A percentile compares a stretch with the other conserved stretches of the same genome.
Evolutionary conservation across 2,797 vertebrate genomes (phyloP).

Genomic region (Gastrophryne carolinensis): DNA sequence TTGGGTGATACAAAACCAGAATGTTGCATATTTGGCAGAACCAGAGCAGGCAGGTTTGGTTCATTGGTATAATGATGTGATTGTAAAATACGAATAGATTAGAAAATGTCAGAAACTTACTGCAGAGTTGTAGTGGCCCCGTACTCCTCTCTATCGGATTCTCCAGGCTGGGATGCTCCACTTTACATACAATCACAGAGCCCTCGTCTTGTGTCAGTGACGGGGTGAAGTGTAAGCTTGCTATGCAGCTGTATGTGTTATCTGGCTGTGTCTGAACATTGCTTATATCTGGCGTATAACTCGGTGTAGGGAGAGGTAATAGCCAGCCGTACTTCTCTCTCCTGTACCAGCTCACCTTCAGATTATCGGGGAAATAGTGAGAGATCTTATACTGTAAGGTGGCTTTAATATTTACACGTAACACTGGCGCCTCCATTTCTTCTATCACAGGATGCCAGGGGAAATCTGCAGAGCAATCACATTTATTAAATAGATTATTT

Average conservation of each 20-base stretch:
- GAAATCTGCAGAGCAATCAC: conserved; percentile 13
- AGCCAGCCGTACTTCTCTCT: not conserved
- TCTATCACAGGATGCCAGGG: conserved; percentile 23
- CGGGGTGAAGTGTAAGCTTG: not conserved
- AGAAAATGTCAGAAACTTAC: not conserved
- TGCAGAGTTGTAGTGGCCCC: not conserved
- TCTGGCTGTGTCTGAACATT: not conserved
- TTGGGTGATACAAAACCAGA: too few species aligned
- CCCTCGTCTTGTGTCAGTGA: not conserved
- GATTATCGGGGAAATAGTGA: not conserved
- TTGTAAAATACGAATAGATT: too few species aligned
- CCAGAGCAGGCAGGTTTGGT: too few species aligned
- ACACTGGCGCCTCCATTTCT: not conserved
- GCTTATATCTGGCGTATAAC: not conserved
- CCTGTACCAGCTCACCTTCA: conserved; percentile 22
- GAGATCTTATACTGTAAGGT: conserved; percentile 2
- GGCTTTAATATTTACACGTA: not conserved
- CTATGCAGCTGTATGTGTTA: not conserved
- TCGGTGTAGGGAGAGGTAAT: not conserved
- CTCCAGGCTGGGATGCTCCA: not conserved
- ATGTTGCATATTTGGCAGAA: too few species aligned
- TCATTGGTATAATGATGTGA: too few species aligned
- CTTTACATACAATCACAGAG: conserved; percentile 4
- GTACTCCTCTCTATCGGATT: not conserved
- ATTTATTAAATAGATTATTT: not conserved